Evolutionary conservation across 2,113 vertebrate genomes (phyloP), one percentile per base, ranked within the genome.

Genomic region (Hypocryptadius cinnamomeus): DNA sequence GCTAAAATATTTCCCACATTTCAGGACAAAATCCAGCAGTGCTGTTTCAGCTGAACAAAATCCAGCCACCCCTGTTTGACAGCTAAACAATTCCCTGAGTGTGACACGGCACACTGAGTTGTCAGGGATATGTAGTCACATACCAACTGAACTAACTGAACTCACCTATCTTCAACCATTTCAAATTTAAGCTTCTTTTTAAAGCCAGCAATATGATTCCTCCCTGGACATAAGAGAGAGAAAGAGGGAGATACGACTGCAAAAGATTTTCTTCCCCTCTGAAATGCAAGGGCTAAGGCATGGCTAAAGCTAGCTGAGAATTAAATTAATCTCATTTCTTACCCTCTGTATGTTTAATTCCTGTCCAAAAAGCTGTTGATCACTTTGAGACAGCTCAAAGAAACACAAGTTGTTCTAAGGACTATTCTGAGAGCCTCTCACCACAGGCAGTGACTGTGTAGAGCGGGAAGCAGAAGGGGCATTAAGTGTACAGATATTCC

Each of bases 401-500:
- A 70, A 94, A 53, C 22, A 68, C 54, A 78, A 28, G 39, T 69
- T 94, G 6, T 69, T 89, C 37, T 47, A 48, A 88, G 48, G 64
- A 35, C 37, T 71, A 0, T 42, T 79, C 74, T 45, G 64, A 85
- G 69, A 74, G 8, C 64, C 66, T 72, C 59, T 45, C 0, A 1
- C 50, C 66, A 92, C 57, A 65, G 44, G 65, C 70, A 50, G 31
- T 33, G 90, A 25, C 84, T 8, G 2, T 40, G 12, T 65, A 82
- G 66, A 51, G 61, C 39, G 44, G 12, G 33, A 87, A 92, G 47
- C 48, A 79, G 94, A 90, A 93, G 88, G 66, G 83, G 95, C 81
- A 95, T 96, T 94, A 96, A 95, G 88, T 24, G 87, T 64, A 94
- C 87, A 48, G 89, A 96, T 94, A 97, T 94, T 96, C 97, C 94